Base-by-base conservation (phyloP, 2,797 vertebrate species). In the Philypnodon macrostomus region DNA sequence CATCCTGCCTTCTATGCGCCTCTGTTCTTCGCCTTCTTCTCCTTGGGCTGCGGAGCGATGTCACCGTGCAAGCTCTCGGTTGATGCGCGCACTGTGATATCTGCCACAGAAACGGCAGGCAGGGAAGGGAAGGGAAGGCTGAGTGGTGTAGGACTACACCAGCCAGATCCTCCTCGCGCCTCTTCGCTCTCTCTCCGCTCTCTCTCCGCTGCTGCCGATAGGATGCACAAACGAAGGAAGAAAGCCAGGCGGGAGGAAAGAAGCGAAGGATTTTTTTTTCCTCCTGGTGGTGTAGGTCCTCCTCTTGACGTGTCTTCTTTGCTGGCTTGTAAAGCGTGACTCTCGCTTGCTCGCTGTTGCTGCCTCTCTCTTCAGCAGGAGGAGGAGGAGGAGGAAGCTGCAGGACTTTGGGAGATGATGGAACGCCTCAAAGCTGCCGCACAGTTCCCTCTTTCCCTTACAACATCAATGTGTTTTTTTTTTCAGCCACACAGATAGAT, bases 1-100 rank as follows among this genome's bases (percentile, higher is more conserved):
- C 95, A 97, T 97, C 90, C 91, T 88, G 84, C 79, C 86, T 78
- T 53, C 57, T n/a, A n/a, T n/a, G 79, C 63, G 60, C 42, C 34
- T 26, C 51, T 45, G 13, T 44, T 29, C 14, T 11, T 30, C 27
- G 9, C 31, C 41, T 27, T 44, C 41, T 30, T 44, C 39, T 42
- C 8, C 13, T 68, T 62, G 40, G 67, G 60, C 71, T 62, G 76
- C 49, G 57, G 79, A 80, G 82, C 71, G 70, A 67, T 81, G 81
- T 83, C 73, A 73, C 80, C 48, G 67, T 70, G 68, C 42, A 44
- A 68, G 75, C 80, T 73, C 62, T 84, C 65, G 49, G 67, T 69
- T 53, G 80, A 76, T 79, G 78, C 73, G 55, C 84, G 80, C 62
- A 70, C 78, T 63, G 73, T 61, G 58, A 53, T 56, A 51, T 27